Evolutionary conservation across 1,140 invertebrate genomes (phyloP).

Genomic region (Eubasilissa regina): DNA sequence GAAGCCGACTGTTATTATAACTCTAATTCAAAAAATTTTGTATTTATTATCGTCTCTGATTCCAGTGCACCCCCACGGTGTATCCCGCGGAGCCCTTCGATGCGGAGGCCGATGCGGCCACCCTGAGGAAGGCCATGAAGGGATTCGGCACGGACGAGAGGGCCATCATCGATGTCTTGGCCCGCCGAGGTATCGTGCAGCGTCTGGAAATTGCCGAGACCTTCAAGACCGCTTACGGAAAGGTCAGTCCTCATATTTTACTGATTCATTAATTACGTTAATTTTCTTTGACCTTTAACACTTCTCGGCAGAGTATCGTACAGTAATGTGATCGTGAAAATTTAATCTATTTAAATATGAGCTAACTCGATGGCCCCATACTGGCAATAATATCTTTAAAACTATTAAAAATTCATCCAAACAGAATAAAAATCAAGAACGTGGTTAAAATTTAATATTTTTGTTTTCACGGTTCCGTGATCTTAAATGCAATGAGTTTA

Average conservation of each 20-base stretch:
- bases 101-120: constrained; percentile 89
- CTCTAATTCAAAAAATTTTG: no score
- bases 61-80: constrained; percentile 88
- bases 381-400: no score
- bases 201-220: constrained; percentile 90
- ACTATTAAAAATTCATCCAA: no score
- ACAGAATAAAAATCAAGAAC: no score
- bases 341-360: not conserved
- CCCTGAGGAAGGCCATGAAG: constrained; percentile 94
- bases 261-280: not conserved
- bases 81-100: constrained; percentile 90
- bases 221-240: constrained; percentile 96
- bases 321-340: not conserved
- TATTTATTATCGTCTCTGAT: no score
- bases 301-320: no score
- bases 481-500: no score
- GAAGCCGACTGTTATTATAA: no score
- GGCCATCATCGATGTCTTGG: constrained; percentile 91
- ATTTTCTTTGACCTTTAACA: no score
- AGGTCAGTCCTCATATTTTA: constrained; percentile 66
- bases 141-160: constrained; percentile 94
- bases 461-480: no score
- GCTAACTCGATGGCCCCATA: not conserved
- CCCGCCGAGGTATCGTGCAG: constrained; percentile 90
- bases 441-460: no score